A percentile compares a stretch with the other conserved stretches of the same genome.
Evolutionary conservation across 2,113 vertebrate species (phyloP).

Genomic region (Petroica traversi): DNA sequence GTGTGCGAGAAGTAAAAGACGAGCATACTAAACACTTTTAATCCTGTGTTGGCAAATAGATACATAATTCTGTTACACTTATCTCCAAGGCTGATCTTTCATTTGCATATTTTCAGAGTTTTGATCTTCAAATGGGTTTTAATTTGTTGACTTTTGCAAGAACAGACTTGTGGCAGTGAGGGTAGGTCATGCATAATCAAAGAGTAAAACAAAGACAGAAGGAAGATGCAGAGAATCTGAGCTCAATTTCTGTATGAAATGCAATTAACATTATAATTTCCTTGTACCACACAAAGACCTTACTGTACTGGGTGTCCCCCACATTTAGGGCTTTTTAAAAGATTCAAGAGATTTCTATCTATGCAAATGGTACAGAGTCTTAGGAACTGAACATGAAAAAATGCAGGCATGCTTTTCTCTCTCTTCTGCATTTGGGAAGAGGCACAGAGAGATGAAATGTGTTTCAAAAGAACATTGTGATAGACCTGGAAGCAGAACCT

Average conservation of each 20-base stretch:
- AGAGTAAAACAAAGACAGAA: constrained; percentile 2
- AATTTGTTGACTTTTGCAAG: constrained; percentile 50
- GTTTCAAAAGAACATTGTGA: background rate
- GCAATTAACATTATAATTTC: background rate
- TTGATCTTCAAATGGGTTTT: constrained; percentile 60
- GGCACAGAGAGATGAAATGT: background rate
- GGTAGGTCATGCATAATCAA: constrained; percentile 31
- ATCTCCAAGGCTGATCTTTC: constrained; percentile 30
- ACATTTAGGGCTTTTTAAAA: background rate
- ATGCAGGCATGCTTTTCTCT: background rate
- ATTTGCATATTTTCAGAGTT: constrained; percentile 37
- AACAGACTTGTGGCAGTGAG: background rate
- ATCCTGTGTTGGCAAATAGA: constrained; percentile 16
- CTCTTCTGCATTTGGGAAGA: background rate
- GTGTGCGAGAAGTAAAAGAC: background rate
- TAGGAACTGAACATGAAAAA: background rate
- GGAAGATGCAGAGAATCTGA: background rate
- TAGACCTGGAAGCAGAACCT: background rate
- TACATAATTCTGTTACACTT: constrained; percentile 34
- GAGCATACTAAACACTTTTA: constrained; percentile 51
- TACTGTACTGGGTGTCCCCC: background rate
- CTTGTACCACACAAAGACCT: background rate
- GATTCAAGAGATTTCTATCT: background rate
- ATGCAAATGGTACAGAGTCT: background rate
- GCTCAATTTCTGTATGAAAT: background rate